These are phyloP conservation scores for Brienomyrus longianalis DNA, from an alignment of 2,113 vertebrate genomes.

Conservation along the genomic window DNA sequence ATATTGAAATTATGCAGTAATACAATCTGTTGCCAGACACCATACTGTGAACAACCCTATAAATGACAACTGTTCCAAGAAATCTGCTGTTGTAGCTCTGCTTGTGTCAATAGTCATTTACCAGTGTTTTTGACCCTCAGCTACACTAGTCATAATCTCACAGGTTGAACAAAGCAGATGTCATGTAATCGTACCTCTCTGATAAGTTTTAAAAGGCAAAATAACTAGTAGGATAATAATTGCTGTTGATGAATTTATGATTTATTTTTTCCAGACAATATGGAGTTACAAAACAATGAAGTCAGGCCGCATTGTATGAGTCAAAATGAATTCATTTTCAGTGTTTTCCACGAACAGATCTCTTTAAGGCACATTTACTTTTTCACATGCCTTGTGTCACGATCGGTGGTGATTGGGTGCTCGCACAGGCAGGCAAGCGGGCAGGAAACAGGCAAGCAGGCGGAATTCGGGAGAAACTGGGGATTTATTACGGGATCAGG, in stretches of 20 bases:
- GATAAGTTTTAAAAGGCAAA: not conserved
- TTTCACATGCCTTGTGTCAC: not conserved
- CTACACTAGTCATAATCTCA: not conserved
- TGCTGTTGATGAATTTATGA: not conserved
- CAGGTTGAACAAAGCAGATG: not conserved
- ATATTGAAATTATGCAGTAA: not conserved
- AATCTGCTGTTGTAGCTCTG: not conserved
- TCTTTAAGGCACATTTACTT: not conserved
- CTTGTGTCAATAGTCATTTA: not conserved
- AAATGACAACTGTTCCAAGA: not conserved
- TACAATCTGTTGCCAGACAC: not conserved
- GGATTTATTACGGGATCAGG: no score
- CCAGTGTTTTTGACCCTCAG: not conserved
- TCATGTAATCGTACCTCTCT: not conserved
- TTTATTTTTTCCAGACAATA: not conserved
- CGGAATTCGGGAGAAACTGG: no score
- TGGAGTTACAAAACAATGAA: not conserved
- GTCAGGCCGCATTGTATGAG: not conserved
- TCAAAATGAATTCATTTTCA: not conserved
- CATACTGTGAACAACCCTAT: not conserved
- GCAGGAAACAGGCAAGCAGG: no score
- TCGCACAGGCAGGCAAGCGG: no score
- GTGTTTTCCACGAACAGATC: not conserved
- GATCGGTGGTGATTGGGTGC: no score
- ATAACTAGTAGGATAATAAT: not conserved